Percentiles rank a stretch among this genome's conserved stretches.
phyloP scores from a whole-genome alignment of 2,888 invertebrate genomes.

The Oxytorus armatus region DNA sequence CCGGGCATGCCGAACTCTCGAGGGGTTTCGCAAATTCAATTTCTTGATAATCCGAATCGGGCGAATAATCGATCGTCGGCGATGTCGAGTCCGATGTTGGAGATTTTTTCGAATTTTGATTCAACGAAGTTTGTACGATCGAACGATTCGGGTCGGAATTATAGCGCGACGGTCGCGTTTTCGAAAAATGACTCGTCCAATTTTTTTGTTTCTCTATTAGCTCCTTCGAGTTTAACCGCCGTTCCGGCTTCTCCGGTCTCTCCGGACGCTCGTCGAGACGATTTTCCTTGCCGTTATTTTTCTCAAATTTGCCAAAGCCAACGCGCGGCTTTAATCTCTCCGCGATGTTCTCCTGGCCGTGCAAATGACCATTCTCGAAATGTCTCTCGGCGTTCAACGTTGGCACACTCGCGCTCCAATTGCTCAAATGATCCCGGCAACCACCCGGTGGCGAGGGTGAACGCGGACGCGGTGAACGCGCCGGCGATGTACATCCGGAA shows the following conservation, averaged over 20 bases:
- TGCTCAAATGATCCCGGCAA: constrained; percentile 85
- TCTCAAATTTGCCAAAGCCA: constrained; percentile 76
- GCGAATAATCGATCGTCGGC: constrained; percentile 61
- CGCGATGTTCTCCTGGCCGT: constrained; percentile 82
- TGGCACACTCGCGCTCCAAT: constrained; percentile 86
- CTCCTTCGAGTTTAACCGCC: constrained; percentile 93
- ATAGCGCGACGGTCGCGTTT: constrained; percentile 88
- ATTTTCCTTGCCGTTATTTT: constrained; percentile 80
- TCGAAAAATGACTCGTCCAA: constrained; percentile 96
- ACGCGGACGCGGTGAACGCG: constrained; percentile 85
- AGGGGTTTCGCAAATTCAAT: constrained; percentile 68
- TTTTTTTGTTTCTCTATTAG: constrained; percentile 95
- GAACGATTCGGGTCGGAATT: constrained; percentile 88
- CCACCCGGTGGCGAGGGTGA: constrained; percentile 82
- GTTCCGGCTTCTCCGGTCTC: constrained; percentile 93
- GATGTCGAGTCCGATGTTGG: constrained; percentile 68
- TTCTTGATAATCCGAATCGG: constrained; percentile 70
- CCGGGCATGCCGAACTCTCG: constrained; percentile 74
- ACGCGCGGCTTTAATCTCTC: constrained; percentile 84
- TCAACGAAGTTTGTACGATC: constrained; percentile 84
- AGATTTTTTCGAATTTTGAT: constrained; percentile 79
- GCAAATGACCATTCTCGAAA: constrained; percentile 81
- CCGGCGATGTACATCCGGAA: constrained; percentile 86
- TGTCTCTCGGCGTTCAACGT: constrained; percentile 84
- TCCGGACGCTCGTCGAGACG: constrained; percentile 85